Evolutionary conservation across 35 echinoderm and acorn worm species (phyloP).

Genomic region (Anneissia japonica): DNA sequence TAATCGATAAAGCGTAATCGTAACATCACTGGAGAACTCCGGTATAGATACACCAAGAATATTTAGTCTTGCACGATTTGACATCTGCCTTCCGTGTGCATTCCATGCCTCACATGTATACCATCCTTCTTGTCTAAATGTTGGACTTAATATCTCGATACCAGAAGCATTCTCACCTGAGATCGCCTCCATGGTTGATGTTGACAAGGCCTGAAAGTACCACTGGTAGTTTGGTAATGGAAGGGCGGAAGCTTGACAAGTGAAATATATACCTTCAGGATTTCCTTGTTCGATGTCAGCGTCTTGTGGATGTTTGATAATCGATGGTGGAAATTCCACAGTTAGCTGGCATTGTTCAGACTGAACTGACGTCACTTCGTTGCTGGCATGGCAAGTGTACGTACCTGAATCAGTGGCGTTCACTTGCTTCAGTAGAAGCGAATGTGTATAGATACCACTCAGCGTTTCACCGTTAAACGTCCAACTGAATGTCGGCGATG

Average conservation of each 20-base stretch:
- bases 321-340: neutral
- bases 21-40: neutral
- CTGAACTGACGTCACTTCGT: neutral
- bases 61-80: neutral
- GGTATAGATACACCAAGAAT: neutral
- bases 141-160: neutral
- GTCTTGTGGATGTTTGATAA: neutral
- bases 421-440: neutral
- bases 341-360: neutral
- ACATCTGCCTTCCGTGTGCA: too few species aligned
- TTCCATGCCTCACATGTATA: too few species aligned
- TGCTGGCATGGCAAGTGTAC: neutral
- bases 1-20: neutral
- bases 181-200: neutral
- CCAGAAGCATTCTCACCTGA: neutral
- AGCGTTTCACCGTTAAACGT: neutral
- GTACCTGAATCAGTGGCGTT: neutral
- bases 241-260: neutral
- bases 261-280: neutral
- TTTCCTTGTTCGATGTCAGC: neutral
- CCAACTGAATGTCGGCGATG: neutral
- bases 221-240: neutral
- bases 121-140: neutral
- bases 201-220: neutral
- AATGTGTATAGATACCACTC: neutral